Evolutionary conservation across 2,797 vertebrate genomes (phyloP), one percentile per base, ranked within the genome.

Genomic region (Setipinna tenuifilis): DNA sequence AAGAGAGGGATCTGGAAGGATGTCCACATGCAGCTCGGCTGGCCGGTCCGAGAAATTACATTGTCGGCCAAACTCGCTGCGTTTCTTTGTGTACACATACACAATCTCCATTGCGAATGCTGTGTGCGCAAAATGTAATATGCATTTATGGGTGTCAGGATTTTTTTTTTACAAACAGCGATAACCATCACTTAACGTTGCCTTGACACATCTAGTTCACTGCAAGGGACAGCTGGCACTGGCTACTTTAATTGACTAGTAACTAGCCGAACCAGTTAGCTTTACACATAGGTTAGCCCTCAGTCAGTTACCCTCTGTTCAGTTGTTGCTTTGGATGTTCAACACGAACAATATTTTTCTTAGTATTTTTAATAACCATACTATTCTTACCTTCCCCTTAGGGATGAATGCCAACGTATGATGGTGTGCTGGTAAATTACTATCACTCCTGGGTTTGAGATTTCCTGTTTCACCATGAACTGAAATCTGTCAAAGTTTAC

Each of bases 31-130:
- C 83, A 98, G 91, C 88, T 96, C 95, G 0, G 95, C 95, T 0
- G 91, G 90, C 0, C 93, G 92, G 93, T 99, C 98, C 0, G 96
- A 96, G 93, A 99, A 97, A 81, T 85, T 92, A 90, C 96, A 97
- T 16, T 96, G 97, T 0, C 97, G 96, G 6, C 98, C 98, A 2
- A 99, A 98, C 59, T 98, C 96, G 0, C 92, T 93, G 86, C 98
- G 97, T 87, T 95, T 96, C 91, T 96, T 96, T 0, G 95, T 81
- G 83, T 98, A 98, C 14, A 97, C 95, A 0, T 96, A 93, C 12
- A 94, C 92, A 23, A 98, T 95, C 91, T 99, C 98, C 98, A 99
- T 98, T 83, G 71, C 58, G 82, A 21, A n/a, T n/a, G 82, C 71
- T 78, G 71, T 21, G 71, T 17, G 7, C 6, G 35, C 35, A 44